Conservation (phyloP, 2,113 vertebrate species). For the Atlantisia rogersi region DNA sequence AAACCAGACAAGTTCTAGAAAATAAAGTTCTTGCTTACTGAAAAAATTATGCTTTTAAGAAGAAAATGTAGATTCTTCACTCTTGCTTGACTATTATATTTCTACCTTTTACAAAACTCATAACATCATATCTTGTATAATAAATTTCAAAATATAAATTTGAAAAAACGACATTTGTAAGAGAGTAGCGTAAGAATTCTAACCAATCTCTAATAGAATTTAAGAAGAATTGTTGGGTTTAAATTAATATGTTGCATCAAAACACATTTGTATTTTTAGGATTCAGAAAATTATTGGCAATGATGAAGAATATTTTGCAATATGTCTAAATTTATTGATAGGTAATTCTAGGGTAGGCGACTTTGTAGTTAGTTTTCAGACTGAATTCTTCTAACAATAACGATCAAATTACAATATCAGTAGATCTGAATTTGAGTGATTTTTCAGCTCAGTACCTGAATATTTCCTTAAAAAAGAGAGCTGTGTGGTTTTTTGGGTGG, state of each 20-base stretch:
- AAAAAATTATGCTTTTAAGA: not conserved
- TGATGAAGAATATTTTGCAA: not conserved
- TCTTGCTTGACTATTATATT: not conserved
- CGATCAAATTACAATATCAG: not conserved
- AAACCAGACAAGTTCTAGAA: not conserved
- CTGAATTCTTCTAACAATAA: not conserved
- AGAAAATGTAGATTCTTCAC: not conserved
- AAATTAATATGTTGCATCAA: not conserved
- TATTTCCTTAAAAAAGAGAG: not conserved
- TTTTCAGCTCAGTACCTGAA: not conserved
- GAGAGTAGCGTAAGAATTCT: not conserved
- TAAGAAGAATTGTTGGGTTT: not conserved
- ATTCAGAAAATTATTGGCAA: not conserved
- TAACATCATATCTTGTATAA: not conserved
- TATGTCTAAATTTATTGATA: not conserved
- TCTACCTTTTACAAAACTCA: not conserved
- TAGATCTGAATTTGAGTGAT: not conserved
- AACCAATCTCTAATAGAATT: not conserved
- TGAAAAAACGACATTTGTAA: not conserved
- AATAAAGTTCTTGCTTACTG: not conserved
- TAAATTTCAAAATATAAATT: not conserved
- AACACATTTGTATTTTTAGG: not conserved
- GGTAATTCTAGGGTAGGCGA: not conserved
- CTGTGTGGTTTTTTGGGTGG: too few relatives aligned
- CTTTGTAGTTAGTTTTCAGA: not conserved